A percentile compares a stretch with the other conserved stretches of the same genome.
Conservation (phyloP, 2,797 vertebrate species). For the Lithobates sylvaticus region DNA sequence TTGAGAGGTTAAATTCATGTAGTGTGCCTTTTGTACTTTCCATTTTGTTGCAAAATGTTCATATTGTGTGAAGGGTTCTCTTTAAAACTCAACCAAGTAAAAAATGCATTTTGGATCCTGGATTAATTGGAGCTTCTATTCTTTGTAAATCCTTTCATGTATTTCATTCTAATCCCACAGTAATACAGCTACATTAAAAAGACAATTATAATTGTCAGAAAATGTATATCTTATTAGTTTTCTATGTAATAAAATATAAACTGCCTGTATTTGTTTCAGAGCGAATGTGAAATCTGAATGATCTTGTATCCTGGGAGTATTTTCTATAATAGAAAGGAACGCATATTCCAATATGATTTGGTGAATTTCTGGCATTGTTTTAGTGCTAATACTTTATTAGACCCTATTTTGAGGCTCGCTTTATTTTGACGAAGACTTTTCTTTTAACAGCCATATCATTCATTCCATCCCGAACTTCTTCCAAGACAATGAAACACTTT, state of each 20-base stretch:
- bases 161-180: slow-evolving; percentile 5
- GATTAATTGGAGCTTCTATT: slow-evolving; percentile 11
- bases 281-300: slow-evolving; percentile 35
- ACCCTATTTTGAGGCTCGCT: slow-evolving; percentile 43
- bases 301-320: slow-evolving; percentile 45
- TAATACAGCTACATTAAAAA: slow-evolving; percentile 32
- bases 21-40: no score
- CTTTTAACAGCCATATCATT: slow-evolving; percentile 48
- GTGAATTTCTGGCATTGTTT: slow-evolving; percentile 34
- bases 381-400: slow-evolving; percentile 53
- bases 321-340: slow-evolving; percentile 38
- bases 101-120: slow-evolving; percentile 1
- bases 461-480: slow-evolving; percentile 30
- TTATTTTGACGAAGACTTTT: slow-evolving; percentile 50
- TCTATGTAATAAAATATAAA: slow-evolving; percentile 36
- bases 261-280: background rate
- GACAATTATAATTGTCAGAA: slow-evolving; percentile 36
- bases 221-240: slow-evolving; percentile 33
- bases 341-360: slow-evolving; percentile 50
- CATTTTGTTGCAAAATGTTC: no score
- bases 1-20: no score
- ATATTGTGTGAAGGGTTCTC: no score
- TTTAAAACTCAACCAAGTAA: background rate
- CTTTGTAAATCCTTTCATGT: slow-evolving; percentile 4
- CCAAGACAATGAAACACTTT: slow-evolving; percentile 36